Evolutionary conservation across 1,140 invertebrate genomes (phyloP).

Genomic region (Zaprionus camerounensis): DNA sequence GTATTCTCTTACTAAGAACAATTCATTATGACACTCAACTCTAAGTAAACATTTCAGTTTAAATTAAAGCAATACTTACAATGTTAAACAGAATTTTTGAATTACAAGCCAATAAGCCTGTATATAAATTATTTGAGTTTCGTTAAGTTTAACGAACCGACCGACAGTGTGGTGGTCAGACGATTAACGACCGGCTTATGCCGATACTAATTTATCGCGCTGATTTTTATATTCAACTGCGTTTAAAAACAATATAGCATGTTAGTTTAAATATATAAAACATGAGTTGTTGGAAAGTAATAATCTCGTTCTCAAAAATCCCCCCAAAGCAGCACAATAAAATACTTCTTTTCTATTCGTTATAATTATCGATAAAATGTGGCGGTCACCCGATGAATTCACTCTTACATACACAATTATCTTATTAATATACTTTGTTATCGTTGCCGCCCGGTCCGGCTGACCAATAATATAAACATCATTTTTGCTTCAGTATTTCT

Average conservation of each 20-base stretch:
- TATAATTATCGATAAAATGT: slow-evolving; percentile 6
- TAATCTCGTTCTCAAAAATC: no score
- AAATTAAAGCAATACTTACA: background rate
- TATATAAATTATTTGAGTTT: no score
- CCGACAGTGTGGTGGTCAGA: no score
- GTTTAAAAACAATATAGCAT: no score
- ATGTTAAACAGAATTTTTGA: background rate
- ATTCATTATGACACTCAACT: slow-evolving; percentile 13
- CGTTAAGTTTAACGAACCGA: no score
- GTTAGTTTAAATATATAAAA: no score
- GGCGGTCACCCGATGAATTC: slow-evolving; percentile 8
- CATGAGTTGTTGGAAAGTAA: no score
- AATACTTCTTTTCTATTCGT: background rate
- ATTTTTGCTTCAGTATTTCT: slow-evolving; percentile 31
- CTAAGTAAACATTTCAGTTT: slow-evolving; percentile 14
- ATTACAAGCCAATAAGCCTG: no score
- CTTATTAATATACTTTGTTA: slow-evolving; percentile 3
- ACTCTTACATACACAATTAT: background rate
- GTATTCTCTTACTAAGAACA: background rate
- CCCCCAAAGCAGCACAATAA: no score
- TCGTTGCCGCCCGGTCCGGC: slow-evolving; percentile 12
- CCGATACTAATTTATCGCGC: no score
- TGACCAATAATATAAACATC: slow-evolving; percentile 8
- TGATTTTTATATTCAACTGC: no score
- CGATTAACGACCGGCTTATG: no score